phyloP scores from a whole-genome alignment of 2,888 invertebrate species.

The Empis livida region DNA sequence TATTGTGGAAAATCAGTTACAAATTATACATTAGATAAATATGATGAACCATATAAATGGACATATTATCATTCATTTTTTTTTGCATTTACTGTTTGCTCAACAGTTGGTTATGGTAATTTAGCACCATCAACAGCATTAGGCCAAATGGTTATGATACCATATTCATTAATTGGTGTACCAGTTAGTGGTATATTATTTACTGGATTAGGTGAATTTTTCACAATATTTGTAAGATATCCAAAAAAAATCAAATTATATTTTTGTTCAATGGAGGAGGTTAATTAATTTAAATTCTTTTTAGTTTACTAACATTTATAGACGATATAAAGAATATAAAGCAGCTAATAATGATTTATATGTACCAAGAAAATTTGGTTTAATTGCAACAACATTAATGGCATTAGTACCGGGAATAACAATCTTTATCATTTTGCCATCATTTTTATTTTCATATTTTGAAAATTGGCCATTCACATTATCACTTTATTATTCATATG shows the following conservation, averaged over 20 bases:
- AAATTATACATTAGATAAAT: conserved; percentile 47
- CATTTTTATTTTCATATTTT: conserved; percentile 69
- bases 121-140: conserved; percentile 69
- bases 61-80: conserved; percentile 85
- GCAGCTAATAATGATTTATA: conserved; percentile 46
- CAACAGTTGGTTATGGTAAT: conserved; percentile 88
- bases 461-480: conserved; percentile 79
- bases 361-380: conserved; percentile 53
- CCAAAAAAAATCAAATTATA: conserved; percentile 1
- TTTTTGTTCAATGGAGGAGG: too few relatives aligned
- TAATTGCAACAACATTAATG: conserved; percentile 65
- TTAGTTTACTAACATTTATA: conserved; percentile 63
- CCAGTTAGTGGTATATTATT: conserved; percentile 46
- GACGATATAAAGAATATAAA: conserved; percentile 63
- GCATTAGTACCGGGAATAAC: conserved; percentile 82
- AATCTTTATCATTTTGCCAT: conserved; percentile 75
- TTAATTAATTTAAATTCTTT: conserved; percentile 7
- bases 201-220: conserved; percentile 73
- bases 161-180: conserved; percentile 69
- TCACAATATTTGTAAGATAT: conserved; percentile 56
- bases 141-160: conserved; percentile 73
- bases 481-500: conserved; percentile 76
- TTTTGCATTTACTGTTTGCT: conserved; percentile 82
- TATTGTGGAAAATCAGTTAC: conserved; percentile 67
- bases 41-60: conserved; percentile 56